phyloP scores from a whole-genome alignment of 2,888 invertebrate species.

The Agonopterix heracliana region DNA sequence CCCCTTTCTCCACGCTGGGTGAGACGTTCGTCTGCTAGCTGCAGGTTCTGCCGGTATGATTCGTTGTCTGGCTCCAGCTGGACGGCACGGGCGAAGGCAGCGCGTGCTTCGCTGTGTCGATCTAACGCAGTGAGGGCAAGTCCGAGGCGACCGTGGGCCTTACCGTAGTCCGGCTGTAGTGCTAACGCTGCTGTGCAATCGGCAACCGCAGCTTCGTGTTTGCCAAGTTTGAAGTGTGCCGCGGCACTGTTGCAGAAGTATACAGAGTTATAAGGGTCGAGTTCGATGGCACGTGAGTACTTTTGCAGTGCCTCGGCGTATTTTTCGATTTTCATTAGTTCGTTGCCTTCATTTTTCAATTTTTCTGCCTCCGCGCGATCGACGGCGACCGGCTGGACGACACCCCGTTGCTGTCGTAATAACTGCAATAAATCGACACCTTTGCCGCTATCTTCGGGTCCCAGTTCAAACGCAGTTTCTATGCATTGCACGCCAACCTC shows the following conservation, averaged over 20 bases:
- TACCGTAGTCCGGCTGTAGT: slow-evolving; percentile 94
- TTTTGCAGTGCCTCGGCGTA: slow-evolving; percentile 87
- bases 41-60: slow-evolving; percentile 90
- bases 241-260: slow-evolving; percentile 99
- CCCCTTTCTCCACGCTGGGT: slow-evolving; percentile 80
- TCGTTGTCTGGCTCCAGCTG: slow-evolving; percentile 95
- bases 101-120: slow-evolving; percentile 87
- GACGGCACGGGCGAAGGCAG: slow-evolving; percentile 91
- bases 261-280: slow-evolving; percentile 93
- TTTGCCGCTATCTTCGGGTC: slow-evolving; percentile 55
- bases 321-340: slow-evolving; percentile 90
- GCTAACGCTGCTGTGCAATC: slow-evolving; percentile 94
- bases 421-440: slow-evolving; percentile 52
- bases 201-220: slow-evolving; percentile 88
- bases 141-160: slow-evolving; percentile 95
- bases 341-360: slow-evolving; percentile 91
- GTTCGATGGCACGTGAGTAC: slow-evolving; percentile 92
- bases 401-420: slow-evolving; percentile 33
- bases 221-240: slow-evolving; percentile 91
- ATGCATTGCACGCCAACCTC: slow-evolving; percentile 97
- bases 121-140: slow-evolving; percentile 90
- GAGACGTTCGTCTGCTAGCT: slow-evolving; percentile 84
- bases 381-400: slow-evolving; percentile 21
- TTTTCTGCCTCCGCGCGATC: slow-evolving; percentile 84
- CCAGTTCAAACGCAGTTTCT: slow-evolving; percentile 90